Base-by-base conservation (phyloP, 2,113 vertebrate genomes). In the Sminthopsis crassicaudata region DNA sequence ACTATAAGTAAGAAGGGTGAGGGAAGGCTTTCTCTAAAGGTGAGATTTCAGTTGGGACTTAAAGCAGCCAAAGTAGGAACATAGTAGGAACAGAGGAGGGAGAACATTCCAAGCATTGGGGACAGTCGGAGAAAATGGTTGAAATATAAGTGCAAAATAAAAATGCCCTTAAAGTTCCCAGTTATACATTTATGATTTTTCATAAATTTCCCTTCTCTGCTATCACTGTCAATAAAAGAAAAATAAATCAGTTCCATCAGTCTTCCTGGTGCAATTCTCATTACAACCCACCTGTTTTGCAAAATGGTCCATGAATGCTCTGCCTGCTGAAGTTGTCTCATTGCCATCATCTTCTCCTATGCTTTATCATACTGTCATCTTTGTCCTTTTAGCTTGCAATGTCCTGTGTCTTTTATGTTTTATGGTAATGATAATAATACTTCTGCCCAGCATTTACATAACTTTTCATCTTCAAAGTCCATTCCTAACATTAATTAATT, bases 401-500 rank as follows among this genome's bases (percentile, higher is more conserved):
- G 92, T 91, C 53, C 94, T 95, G 48, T 53, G 91, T 52, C 93
- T 97, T 96, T 89, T 94, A 91, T 96, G 91, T 94, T 97, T 98
- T 97, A 97, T 92, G 92, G 94, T 96, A 96, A 95, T 95, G 89
- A 46, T 57, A 51, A 57, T 97, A 96, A 97, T 97, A 93, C 94
- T 95, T 94, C 96, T 95, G 95, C 93, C 97, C 95, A 96, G 93
- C 60, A 91, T 53, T 97, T 92, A 95, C 53, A 94, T 94, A 96
- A 97, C 88, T 95, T 95, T 95, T 97, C 95, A 93, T 96, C 92
- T 97, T 98, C 97, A 97, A 97, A 97, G 97, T 51, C 42, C 96
- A 96, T 97, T 96, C 92, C 90, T 50, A 94, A 93, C 88, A 96
- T 95, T 98, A 95, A 84, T 90, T 94, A 96, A 96, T 97, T 95